These are phyloP conservation scores for Nasonovia ribisnigri DNA, from an alignment of 2,888 invertebrate genomes.

Conservation along the genomic window DNA sequence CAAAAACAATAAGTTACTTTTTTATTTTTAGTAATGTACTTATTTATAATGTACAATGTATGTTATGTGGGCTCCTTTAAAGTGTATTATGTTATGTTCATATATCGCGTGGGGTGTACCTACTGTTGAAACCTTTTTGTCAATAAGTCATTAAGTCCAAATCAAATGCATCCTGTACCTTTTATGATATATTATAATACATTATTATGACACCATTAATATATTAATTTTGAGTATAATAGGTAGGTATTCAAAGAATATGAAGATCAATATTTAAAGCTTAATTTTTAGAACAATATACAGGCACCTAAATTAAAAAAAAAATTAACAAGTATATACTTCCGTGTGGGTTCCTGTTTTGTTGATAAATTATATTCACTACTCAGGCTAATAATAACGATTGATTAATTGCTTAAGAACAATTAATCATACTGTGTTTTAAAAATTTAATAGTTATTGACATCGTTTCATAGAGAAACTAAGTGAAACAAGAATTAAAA, in stretches of 20 bases:
- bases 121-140: constrained; percentile 14
- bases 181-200: background rate
- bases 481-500: background rate
- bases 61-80: background rate
- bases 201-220: background rate
- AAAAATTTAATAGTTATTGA: background rate
- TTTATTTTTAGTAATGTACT: background rate
- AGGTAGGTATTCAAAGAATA: background rate
- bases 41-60: background rate
- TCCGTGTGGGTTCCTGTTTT: background rate
- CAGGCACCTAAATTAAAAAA: background rate
- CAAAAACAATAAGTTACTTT: background rate
- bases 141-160: constrained; percentile 28
- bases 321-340: background rate
- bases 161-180: background rate
- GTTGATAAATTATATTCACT: background rate
- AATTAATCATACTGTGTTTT: background rate
- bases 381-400: background rate
- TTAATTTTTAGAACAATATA: background rate
- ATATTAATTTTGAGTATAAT: background rate
- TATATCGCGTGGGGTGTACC: background rate
- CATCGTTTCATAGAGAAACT: background rate
- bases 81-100: background rate
- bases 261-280: background rate
- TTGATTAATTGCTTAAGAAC: background rate